Evolutionary conservation across 2,888 invertebrate species (phyloP).

Genomic region (Penaeus monodon): DNA sequence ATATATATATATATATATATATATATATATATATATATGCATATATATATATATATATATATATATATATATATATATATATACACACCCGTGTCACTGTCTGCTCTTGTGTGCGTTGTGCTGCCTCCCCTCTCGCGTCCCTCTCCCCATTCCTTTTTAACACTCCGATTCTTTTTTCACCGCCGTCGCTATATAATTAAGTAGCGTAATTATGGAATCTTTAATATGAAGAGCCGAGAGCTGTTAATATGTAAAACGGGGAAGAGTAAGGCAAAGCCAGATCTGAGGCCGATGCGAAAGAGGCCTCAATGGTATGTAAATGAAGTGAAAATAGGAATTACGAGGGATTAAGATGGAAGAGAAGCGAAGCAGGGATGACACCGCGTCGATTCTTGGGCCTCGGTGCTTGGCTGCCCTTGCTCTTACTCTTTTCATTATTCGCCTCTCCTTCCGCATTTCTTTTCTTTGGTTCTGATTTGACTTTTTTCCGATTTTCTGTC

Average conservation of each 20-base stretch:
- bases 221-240: conserved; percentile 21
- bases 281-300: conserved; percentile 6
- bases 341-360: conserved; percentile 34
- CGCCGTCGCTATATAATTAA: conserved; percentile 40
- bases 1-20: no score
- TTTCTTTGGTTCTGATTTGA: no score
- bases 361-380: conserved; percentile 18
- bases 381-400: not conserved
- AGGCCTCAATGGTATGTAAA: conserved; percentile 40
- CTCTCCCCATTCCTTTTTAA: not conserved
- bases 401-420: not conserved
- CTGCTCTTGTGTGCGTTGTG: no score
- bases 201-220: conserved; percentile 46
- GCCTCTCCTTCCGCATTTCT: not conserved
- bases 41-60: no score
- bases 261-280: conserved; percentile 9
- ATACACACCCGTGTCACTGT: no score
- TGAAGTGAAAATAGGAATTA: conserved; percentile 52
- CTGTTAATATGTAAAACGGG: conserved; percentile 32
- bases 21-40: no score
- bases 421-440: not conserved
- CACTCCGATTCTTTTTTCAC: conserved; percentile 15
- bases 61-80: no score
- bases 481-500: not conserved
- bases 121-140: not conserved